phyloP scores from a whole-genome alignment of 2,888 invertebrate genomes.

The Sminthurides aquaticus region DNA sequence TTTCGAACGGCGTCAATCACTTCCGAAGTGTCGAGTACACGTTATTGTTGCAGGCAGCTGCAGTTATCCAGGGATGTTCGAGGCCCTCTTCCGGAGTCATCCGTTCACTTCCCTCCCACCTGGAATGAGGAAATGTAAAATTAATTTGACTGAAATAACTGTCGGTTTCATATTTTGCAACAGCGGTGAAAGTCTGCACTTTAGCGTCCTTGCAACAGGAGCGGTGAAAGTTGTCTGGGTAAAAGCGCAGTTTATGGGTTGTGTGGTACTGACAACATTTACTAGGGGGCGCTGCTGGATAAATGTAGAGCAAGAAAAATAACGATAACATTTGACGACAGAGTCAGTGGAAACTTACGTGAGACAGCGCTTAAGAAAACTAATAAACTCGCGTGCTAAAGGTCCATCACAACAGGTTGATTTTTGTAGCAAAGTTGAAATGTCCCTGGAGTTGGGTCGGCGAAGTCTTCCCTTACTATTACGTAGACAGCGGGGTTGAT shows the following conservation, averaged over 20 bases:
- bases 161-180: neutral
- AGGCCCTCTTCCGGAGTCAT: constrained; percentile 78
- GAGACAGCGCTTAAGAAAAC: constrained; percentile 28
- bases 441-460: constrained; percentile 72
- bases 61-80: constrained; percentile 39
- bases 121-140: constrained; percentile 46
- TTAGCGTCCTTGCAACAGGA: too few species aligned
- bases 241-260: too few species aligned
- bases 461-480: constrained; percentile 91
- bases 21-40: constrained; percentile 17
- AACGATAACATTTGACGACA: too few species aligned
- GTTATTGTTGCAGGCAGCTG: constrained; percentile 31
- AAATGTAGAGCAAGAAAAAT: too few species aligned
- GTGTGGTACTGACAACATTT: too few species aligned
- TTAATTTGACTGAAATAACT: neutral
- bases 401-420: constrained; percentile 18
- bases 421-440: constrained; percentile 50
- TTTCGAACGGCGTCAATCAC: neutral
- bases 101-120: constrained; percentile 86
- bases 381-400: constrained; percentile 12
- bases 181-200: too few species aligned
- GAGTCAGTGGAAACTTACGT: too few species aligned
- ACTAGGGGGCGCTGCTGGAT: too few species aligned
- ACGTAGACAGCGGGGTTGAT: constrained; percentile 79
- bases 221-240: too few species aligned